Conservation (phyloP, 2,888 invertebrate species). For the Plagodis dolabraria region DNA sequence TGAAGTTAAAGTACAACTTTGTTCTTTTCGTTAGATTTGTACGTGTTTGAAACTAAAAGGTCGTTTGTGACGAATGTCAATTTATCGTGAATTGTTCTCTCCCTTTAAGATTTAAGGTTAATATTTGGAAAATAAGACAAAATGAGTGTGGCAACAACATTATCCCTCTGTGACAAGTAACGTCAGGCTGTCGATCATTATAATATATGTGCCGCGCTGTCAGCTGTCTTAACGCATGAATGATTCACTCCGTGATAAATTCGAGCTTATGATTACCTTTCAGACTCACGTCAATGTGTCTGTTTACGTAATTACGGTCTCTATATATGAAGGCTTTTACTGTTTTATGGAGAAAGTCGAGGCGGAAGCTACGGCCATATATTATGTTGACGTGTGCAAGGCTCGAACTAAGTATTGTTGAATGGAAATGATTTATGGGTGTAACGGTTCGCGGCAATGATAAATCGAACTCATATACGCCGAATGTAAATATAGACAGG, state of each 20-base stretch:
- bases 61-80: constrained; percentile 41
- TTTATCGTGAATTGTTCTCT: constrained; percentile 41
- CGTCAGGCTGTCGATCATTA: constrained; percentile 84
- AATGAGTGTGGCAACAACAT: constrained; percentile 77
- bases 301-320: constrained; percentile 80
- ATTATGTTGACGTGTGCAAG: constrained; percentile 65
- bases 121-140: constrained; percentile 34
- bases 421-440: constrained; percentile 73
- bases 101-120: constrained; percentile 31
- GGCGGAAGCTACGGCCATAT: constrained; percentile 65
- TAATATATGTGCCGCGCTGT: constrained; percentile 83
- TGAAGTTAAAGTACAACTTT: constrained; percentile 62
- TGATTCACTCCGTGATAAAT: constrained; percentile 85
- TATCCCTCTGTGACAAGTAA: constrained; percentile 82
- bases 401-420: constrained; percentile 57
- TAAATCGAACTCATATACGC: constrained; percentile 69
- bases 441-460: constrained; percentile 64
- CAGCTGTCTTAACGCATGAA: constrained; percentile 83
- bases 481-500: constrained; percentile 67
- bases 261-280: constrained; percentile 85
- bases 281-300: constrained; percentile 81
- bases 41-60: constrained; percentile 56
- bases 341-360: constrained; percentile 64
- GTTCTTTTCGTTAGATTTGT: constrained; percentile 78
- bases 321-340: constrained; percentile 71